Conservation (phyloP, 2,797 vertebrate species). For the Pipistrellus pygmaeus region DNA sequence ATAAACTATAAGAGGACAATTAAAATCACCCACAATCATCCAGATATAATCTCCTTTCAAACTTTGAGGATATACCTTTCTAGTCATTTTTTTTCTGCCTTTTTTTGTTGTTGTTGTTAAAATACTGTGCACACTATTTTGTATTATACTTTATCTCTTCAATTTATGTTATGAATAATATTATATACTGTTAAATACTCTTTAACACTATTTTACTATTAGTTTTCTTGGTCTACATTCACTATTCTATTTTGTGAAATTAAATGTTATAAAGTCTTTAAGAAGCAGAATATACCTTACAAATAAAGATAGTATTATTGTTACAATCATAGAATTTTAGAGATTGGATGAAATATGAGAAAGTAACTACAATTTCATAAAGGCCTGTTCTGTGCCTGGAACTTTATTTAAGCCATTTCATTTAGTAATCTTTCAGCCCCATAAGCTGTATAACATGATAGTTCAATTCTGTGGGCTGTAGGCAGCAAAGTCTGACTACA, state of each 20-base stretch:
- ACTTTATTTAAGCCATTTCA: background rate
- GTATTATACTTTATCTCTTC: slow-evolving; percentile 8
- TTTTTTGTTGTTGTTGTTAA: background rate
- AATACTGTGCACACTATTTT: background rate
- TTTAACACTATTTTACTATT: background rate
- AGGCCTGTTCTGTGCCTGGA: background rate
- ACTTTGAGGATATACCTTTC: background rate
- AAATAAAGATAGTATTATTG: slow-evolving; percentile 25
- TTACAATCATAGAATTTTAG: slow-evolving; percentile 24
- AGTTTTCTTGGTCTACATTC: slow-evolving; percentile 7
- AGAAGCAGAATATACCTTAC: background rate
- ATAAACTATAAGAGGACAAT: slow-evolving; percentile 27
- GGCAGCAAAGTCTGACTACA: background rate
- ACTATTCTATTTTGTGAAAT: slow-evolving; percentile 8
- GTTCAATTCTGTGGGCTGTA: background rate
- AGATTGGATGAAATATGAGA: slow-evolving; percentile 29
- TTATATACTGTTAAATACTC: background rate
- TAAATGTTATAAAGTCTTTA: background rate
- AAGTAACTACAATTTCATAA: slow-evolving; percentile 1
- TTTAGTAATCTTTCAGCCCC: slow-evolving; percentile 1
- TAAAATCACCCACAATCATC: slow-evolving; percentile 13
- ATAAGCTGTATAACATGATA: background rate
- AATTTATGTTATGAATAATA: background rate
- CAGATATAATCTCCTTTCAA: slow-evolving; percentile 54
- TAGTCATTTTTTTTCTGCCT: background rate